These are phyloP conservation scores for Bhutanitis thaidina DNA, from an alignment of 2,888 invertebrate species.

Conservation along the genomic window DNA sequence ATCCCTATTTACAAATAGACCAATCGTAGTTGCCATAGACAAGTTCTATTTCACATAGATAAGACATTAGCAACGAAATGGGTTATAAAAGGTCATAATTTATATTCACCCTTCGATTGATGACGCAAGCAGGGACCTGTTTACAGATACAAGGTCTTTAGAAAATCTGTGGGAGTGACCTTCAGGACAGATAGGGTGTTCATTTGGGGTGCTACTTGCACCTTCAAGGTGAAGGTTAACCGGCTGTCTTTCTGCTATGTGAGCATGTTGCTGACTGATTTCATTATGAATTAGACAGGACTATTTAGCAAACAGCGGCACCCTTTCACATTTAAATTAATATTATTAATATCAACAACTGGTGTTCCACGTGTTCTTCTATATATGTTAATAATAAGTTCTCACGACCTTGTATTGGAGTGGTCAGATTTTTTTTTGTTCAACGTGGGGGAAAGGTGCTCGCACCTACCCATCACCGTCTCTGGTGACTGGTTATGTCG, in stretches of 20 bases:
- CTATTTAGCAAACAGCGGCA: no score
- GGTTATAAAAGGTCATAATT: not conserved
- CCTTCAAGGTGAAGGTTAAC: conserved; percentile 16
- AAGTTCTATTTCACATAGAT: conserved; percentile 2
- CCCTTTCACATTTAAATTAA: no score
- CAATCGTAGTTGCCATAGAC: conserved; percentile 7
- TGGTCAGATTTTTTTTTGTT: no score
- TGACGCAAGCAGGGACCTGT: conserved; percentile 8
- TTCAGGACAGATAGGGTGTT: conserved; percentile 8
- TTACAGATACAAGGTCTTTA: conserved; percentile 9
- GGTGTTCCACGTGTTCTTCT: no score
- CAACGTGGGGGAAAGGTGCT: no score
- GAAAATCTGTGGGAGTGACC: conserved; percentile 19
- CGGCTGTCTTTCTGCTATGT: not conserved
- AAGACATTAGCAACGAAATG: not conserved
- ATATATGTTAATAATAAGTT: no score
- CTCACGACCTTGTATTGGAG: no score
- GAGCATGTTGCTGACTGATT: conserved; percentile 3
- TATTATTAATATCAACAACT: no score
- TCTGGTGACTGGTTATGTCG: no score
- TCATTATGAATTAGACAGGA: not conserved
- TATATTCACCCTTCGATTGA: conserved; percentile 13
- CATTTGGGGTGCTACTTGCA: conserved; percentile 5
- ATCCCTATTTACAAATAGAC: conserved; percentile 13
- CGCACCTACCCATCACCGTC: no score